These are phyloP conservation scores for Peromyscus attwateri DNA, from an alignment of 2,797 vertebrate species.

Conservation along the genomic window DNA sequence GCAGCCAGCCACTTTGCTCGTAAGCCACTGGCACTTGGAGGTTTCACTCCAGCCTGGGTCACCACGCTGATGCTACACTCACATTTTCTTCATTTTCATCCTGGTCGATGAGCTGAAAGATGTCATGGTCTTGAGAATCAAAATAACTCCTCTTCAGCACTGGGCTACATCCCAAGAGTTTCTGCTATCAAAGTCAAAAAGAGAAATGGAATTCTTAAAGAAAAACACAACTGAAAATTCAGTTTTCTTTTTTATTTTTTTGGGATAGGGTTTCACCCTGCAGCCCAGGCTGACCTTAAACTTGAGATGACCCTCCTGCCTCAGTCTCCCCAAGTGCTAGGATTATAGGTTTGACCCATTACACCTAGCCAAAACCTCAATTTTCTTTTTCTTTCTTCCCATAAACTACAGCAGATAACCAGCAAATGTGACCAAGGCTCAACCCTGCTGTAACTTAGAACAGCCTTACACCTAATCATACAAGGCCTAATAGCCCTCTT, in stretches of 20 bases:
- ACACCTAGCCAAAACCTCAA: background rate
- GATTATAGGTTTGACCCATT: background rate
- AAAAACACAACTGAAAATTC: background rate
- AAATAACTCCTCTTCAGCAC: conserved; percentile 90
- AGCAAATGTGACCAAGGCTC: background rate
- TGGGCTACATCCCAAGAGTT: conserved; percentile 92
- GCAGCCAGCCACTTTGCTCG: background rate
- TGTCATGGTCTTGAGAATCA: conserved; percentile 77
- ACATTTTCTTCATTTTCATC: conserved; percentile 95
- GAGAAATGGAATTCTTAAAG: background rate
- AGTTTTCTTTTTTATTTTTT: background rate
- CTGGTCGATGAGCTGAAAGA: conserved; percentile 82
- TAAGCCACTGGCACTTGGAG: background rate
- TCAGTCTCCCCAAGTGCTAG: background rate
- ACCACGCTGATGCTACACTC: conserved; percentile 60
- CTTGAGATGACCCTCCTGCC: background rate
- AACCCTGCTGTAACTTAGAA: fast-evolving
- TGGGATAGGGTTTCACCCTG: background rate
- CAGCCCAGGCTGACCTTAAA: background rate
- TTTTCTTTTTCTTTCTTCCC: background rate
- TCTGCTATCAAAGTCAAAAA: conserved; percentile 87
- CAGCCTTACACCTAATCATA: background rate
- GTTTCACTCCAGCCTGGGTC: background rate
- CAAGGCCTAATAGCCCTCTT: background rate
- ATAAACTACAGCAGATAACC: background rate